phyloP scores from a whole-genome alignment of 2,888 invertebrate genomes.

The Timandra comae region DNA sequence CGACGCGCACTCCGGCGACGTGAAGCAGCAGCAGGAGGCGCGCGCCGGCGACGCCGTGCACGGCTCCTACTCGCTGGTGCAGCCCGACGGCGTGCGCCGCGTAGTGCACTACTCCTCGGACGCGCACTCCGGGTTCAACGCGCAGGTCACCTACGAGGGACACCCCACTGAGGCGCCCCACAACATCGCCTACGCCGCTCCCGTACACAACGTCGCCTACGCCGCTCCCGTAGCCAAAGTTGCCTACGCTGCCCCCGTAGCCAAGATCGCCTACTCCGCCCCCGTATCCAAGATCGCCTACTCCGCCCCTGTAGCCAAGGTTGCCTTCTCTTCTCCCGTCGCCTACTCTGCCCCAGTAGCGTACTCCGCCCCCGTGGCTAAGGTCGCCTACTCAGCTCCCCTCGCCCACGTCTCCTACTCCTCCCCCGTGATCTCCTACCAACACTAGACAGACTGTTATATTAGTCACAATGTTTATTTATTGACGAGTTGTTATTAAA shows the following conservation, averaged over 20 bases:
- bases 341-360: constrained; percentile 53
- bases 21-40: constrained; percentile 64
- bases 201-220: constrained; percentile 32
- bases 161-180: constrained; percentile 37
- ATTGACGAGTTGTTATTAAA: too few species aligned
- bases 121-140: constrained; percentile 62
- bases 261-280: constrained; percentile 32
- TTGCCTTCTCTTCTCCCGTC: constrained; percentile 32
- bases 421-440: constrained; percentile 57
- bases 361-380: constrained; percentile 54
- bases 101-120: constrained; percentile 67
- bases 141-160: constrained; percentile 62
- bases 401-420: constrained; percentile 54
- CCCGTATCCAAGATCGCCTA: constrained; percentile 30
- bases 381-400: constrained; percentile 30
- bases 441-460: constrained; percentile 57
- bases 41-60: constrained; percentile 62
- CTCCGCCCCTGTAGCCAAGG: constrained; percentile 35
- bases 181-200: constrained; percentile 33
- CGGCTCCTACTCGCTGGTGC: constrained; percentile 67
- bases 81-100: constrained; percentile 63
- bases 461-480: too few species aligned
- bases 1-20: constrained; percentile 59
- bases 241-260: constrained; percentile 26
- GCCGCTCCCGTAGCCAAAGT: constrained; percentile 15